Base-by-base conservation (phyloP, 2,113 vertebrate species). In the Entomyzon cyanotis region DNA sequence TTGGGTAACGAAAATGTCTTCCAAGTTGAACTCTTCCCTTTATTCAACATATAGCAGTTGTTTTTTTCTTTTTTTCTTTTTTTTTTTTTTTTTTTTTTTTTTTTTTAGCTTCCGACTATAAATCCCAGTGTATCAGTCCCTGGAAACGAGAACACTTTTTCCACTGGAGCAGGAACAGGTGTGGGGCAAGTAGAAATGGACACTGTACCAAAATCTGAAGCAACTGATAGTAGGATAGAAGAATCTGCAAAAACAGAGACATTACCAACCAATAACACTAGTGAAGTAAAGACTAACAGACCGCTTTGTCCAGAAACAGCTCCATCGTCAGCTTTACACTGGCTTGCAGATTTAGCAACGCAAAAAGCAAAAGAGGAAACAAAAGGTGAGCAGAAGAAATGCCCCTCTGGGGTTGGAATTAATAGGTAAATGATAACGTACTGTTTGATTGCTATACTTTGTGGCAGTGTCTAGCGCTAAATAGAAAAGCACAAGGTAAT, bases 331-430 rank as follows among this genome's bases (percentile, higher is more conserved):
- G 99, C 99, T 86, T 98, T 99, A 84, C 99, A 99, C 96, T 99
- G 99, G 99, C 97, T 99, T 94, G 99, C 99, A 46, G 99, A 99
- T 96, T 97, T 99, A 97, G 99, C 99, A 94, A 99, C 99, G 2
- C 99, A 99, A 70, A 99, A 99, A 95, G 99, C 99, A 59, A 99
- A 99, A 98, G 99, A 99, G 96, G 99, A 99, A 97, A 99, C 99
- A 52, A 99, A 99, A 98, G 99, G 99, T 99, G 55, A 97, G 96
- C 39, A 76, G n/a, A 90, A 71, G 35, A 83, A n/a, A 12, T 50
- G 19, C 27, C 11, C 19, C 5, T 92, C 16, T 58, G 24, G 24
- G 56, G 11, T 22, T 46, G 39, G 49, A 58, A 42, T 90, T 15
- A 69, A 82, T 64, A 88, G 50, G 56, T 27, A 73, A 65, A 60